Base-by-base conservation (phyloP, 2,113 vertebrate species). In the Pao palembangensis region DNA sequence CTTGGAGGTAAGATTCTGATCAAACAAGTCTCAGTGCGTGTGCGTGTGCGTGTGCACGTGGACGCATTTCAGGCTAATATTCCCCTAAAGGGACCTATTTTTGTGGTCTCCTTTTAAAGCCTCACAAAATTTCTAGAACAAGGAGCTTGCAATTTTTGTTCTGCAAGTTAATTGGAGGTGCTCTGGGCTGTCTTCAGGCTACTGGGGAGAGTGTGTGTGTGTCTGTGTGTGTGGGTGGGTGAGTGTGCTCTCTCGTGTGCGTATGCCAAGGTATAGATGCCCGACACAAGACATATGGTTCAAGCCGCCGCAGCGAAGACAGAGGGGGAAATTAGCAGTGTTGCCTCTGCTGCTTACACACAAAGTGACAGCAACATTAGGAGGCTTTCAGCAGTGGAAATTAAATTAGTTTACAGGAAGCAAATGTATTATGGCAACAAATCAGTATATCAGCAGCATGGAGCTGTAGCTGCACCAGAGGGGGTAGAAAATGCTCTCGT, bases 91-190 rank as follows among this genome's bases (percentile, higher is more conserved):
- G 58, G 21, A 74, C 43, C 46, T 38, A 63, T 67, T 65, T 79
- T 55, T 47, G 14, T 47, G 44, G 15, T 46, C 17, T 46, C 44
- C 44, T 46, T 44, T 68, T 13, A 59, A 67, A 63, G 51, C 58
- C 47, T 31, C 65, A 61, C 51, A 51, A 61, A 84, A 69, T 68
- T 28, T 66, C 58, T 64, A 76, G 57, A 85, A 83, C 61, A 38
- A 38, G 34, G 34, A 38, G 10, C 34, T 38, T 38, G 34, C 34
- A 38, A 38, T 62, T 79, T 75, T 61, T 71, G 68, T 75, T 78
- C 79, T 53, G 65, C 69, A 52, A 47, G 55, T 83, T 86, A 88
- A 85, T 86, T 86, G 75, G 75, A 79, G 64, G 51, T n/a, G 82
- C 84, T 82, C 55, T 55, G 46, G 84, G 82, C 80, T 63, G 46